Base-by-base conservation (phyloP, 2,888 invertebrate species). In the Merodon equestris region DNA sequence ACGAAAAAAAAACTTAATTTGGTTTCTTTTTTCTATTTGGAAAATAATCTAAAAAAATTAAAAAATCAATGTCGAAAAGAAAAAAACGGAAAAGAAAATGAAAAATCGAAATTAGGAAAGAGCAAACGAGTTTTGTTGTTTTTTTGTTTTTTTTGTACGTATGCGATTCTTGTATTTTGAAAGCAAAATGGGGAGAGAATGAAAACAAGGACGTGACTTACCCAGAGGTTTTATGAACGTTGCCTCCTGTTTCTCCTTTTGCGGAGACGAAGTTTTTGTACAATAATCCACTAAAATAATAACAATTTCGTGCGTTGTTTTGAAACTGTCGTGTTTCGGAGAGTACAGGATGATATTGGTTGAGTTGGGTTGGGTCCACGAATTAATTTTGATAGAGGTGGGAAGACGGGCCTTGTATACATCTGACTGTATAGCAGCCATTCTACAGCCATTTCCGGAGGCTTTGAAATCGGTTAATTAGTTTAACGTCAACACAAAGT, bases 11-110 rank as follows among this genome's bases (percentile, higher is more conserved):
- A 67, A 72, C 47, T 61, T 68, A 74, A 74, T 64, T 74, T 45
- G 63, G 68, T 74, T 15, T 74, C 40, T 79, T 79, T 53, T 74
- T 73, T 79, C 79, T 74, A 74, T 79, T 79, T 74, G 79, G 79
- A 61, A 34, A 79, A 79, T 74, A 79, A 51, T 79, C 79, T 79
- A 74, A 64, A 34, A 51, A 9, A 51, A 3, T 18, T 27, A 68
- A 36, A 68, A 38, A 27, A 7, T 27, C 3, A 4, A 7, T 27
- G 7, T 27, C 27, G 27, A 27, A 27, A 27, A 27, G 27, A 51
- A 68, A 64, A 64, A 42, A 40, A n/a, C 34, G n/a, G 54, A 42
- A 53, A 68, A 13, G 45, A 60, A 56, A 58, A 58, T 36, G 15
- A 40, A 2, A 42, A 63, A 51, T 67, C 47, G 57, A 40, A 58